Evolutionary conservation across 2,113 vertebrate genomes (phyloP), one percentile per base, ranked within the genome.

Genomic region (Saguinus imperator): DNA sequence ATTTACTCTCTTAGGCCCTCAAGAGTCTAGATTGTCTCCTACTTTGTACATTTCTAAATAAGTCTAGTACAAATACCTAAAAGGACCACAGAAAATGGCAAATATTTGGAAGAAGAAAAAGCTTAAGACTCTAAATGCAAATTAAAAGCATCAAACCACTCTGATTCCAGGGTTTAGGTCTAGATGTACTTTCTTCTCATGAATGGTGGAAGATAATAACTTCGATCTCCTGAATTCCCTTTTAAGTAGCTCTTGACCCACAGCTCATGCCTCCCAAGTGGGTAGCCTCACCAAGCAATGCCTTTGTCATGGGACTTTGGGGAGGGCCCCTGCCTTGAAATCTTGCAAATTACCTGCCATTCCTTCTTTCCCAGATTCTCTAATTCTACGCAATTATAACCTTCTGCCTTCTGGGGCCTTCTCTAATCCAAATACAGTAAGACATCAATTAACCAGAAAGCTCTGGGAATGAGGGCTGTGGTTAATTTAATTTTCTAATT

Each of bases 401-500:
- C 52, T 73, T 57, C 18, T 5, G 75, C 37, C 94, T 96, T 70
- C 79, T 8, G 72, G 87, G 89, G 40, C 83, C 52, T 80, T 25
- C 45, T 76, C 94, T 94, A 88, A 97, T 85, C 82, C 95, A 90
- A 90, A 97, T 75, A 94, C 88, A 88, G 82, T 57, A 79, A 95
- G 58, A 90, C 50, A 72, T 85, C 94, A 76, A 97, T 94, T 94
- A 94, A 94, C 87, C 80, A 94, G 96, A 93, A 94, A 57, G 93
- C 94, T 89, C 91, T 94, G 84, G 72, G 93, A 96, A 92, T 1
- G 50, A 94, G 94, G 43, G n/a, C 23, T 90, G 88, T 32, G 48
- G 88, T 92, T 96, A 92, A 97, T 96, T 96, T 94, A 97, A 96
- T 97, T 97, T 97, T 95, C 94, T 84, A 84, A 95, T 95, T 95